Evolutionary conservation across 1,140 invertebrate species (phyloP), one percentile per base, ranked within the genome.

Genomic region (Calycopis cecrops): DNA sequence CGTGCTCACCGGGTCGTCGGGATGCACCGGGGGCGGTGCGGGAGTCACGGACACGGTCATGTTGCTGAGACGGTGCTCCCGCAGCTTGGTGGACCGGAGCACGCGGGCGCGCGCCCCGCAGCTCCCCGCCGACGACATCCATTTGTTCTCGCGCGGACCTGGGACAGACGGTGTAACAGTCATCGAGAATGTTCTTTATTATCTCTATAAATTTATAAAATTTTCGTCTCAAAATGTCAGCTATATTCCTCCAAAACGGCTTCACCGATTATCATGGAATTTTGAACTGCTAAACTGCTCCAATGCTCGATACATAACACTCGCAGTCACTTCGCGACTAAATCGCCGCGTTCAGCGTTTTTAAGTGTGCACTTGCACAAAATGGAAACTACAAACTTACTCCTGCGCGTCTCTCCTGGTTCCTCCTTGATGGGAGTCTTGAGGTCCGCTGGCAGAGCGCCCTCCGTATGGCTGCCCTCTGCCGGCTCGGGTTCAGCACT

Each of bases 1-100:
- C 6, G 21, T 6, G 21, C 66, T 71, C 40, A 88, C 87, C 62
- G 87, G 87, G 55, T 88, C 85, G 9, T 77, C 69, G 2, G 68
- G 67, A 17, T 65, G 67, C 48, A 59, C 47, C 12, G 64, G 57
- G 14, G 60, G 76, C 8, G 79, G 75, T 16, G 87, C 87, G 9
- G 87, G 87, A 16, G 85, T 85, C 7, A 88, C 87, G 21, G 83
- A 87, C 52, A 88, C 87, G 0, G 87, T 88, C 87, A 88, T 88
- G 71, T 86, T 88, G 73, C 78, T 81, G 65, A 87, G 76, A 28
- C 87, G 83, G 65, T 88, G 85, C 55, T 84, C 85, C 48, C 86
- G 78, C 59, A 88, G 76, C 0, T 79, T 78, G 37, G 79, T 75
- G 16, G 84, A 81, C 50, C 83, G 71, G 40, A 74, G 66, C 51